Base-by-base conservation (phyloP, 92 coral and sea anemone species). In the Paramuricea clavata region DNA sequence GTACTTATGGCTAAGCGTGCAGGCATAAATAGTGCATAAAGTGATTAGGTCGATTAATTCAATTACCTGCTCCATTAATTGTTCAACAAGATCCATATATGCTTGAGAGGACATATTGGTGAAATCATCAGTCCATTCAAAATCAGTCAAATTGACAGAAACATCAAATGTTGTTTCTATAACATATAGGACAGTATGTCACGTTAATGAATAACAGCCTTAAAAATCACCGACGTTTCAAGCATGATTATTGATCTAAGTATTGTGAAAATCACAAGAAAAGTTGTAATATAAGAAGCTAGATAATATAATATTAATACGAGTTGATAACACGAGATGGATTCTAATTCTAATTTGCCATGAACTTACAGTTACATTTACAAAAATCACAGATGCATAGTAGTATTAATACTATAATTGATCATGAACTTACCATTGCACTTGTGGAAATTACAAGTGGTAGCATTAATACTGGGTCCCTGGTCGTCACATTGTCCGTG, bases 401-500 rank as follows among this genome's bases (percentile, higher is more conserved):
- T n/a, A n/a, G n/a, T 19, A 57, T 5, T 57, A 25, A 19, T 57
- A 25, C 3, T 19, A 16, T 5, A 5, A 57, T 57, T 57, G 65
- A 16, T n/a, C n/a, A n/a, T 16, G 65, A 57, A 44, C 67, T 76
- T 76, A 76, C 82, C 64, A 44, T 76, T 76, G 57, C 82, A 76
- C 27, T 50, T 50, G 8, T 76, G 67, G 19, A 76, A n/a, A 42
- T 76, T 76, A 19, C 82, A 76, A 17, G 41, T 32, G 1, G 82
- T 42, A 13, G 22, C 17, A 50, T 76, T 76, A 27, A 76, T 54
- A 21, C 59, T 54, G 10, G 82, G 68, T 12, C 82, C 82, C n/a
- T 49, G 31, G 8, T 19, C 22, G 49, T 5, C 28, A n/a, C 82
- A 76, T 25, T 31, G 16, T 28, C 47, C 68, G 5, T 30, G 35